Conservation (phyloP, 2,797 vertebrate species). For the Gobio occitaniae region DNA sequence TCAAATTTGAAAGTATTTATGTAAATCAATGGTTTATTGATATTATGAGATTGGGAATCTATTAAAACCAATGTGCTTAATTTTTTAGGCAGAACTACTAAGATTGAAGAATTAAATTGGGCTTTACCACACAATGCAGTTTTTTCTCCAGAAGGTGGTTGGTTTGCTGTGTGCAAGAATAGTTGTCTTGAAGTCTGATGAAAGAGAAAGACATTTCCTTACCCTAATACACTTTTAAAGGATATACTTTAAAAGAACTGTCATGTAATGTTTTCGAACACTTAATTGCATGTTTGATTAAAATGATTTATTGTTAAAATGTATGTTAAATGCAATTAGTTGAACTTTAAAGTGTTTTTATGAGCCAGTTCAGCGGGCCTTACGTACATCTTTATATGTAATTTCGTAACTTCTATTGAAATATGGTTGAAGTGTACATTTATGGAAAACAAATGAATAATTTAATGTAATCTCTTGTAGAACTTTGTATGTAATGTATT, state of each 20-base stretch:
- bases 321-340: neutral
- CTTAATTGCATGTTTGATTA: neutral
- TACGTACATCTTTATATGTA: no score
- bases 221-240: neutral
- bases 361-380: no score
- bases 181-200: conserved; percentile 75
- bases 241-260: neutral
- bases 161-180: conserved; percentile 75
- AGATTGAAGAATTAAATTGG: neutral
- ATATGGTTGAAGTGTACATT: neutral
- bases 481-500: no score
- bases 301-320: neutral
- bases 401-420: no score
- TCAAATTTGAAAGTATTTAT: neutral
- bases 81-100: neutral
- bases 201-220: conserved; percentile 13
- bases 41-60: no score
- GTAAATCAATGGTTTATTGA: neutral
- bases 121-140: conserved; percentile 76
- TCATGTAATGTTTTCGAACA: neutral
- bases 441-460: neutral
- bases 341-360: neutral
- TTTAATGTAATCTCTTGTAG: neutral
- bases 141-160: conserved; percentile 75
- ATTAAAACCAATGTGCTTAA: neutral